Conservation (phyloP, 2,888 invertebrate species). For the Campoplex nolae region DNA sequence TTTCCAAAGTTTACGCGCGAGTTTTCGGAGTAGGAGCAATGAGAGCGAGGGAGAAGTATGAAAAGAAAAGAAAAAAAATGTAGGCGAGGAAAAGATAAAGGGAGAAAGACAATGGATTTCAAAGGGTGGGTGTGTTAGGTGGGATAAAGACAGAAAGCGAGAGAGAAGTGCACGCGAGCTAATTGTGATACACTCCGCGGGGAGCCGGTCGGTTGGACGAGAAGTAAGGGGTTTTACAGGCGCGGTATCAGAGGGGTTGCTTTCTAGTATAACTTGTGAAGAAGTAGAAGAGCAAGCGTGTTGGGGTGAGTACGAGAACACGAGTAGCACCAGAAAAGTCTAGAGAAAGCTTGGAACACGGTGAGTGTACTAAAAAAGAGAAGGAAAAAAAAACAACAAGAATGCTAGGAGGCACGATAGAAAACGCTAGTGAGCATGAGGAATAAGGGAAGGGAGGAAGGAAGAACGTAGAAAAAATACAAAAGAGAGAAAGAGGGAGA, state of each 20-base stretch:
- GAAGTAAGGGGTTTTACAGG: slow-evolving; percentile 64
- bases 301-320: slow-evolving; percentile 71
- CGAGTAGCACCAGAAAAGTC: slow-evolving; percentile 59
- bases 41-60: slow-evolving; percentile 47
- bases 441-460: slow-evolving; percentile 55
- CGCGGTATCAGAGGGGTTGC: slow-evolving; percentile 59
- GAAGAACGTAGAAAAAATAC: slow-evolving; percentile 58
- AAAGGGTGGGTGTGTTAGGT: slow-evolving; percentile 35
- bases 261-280: slow-evolving; percentile 79
- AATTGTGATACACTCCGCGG: slow-evolving; percentile 83
- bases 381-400: neutral
- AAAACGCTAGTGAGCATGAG: slow-evolving; percentile 69
- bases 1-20: slow-evolving; percentile 75
- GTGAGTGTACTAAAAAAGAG: slow-evolving; percentile 69
- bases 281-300: slow-evolving; percentile 73
- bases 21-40: slow-evolving; percentile 66
- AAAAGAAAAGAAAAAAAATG: slow-evolving; percentile 67
- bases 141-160: slow-evolving; percentile 51
- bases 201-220: slow-evolving; percentile 76
- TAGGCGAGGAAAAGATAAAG: slow-evolving; percentile 49
- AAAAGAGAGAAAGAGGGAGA: slow-evolving; percentile 67
- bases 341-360: slow-evolving; percentile 36
- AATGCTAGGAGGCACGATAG: slow-evolving; percentile 62
- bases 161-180: slow-evolving; percentile 78
- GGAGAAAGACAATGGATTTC: slow-evolving; percentile 28